Evolutionary conservation across 2,888 invertebrate species (phyloP).

Genomic region (Priocnemis perturbator): DNA sequence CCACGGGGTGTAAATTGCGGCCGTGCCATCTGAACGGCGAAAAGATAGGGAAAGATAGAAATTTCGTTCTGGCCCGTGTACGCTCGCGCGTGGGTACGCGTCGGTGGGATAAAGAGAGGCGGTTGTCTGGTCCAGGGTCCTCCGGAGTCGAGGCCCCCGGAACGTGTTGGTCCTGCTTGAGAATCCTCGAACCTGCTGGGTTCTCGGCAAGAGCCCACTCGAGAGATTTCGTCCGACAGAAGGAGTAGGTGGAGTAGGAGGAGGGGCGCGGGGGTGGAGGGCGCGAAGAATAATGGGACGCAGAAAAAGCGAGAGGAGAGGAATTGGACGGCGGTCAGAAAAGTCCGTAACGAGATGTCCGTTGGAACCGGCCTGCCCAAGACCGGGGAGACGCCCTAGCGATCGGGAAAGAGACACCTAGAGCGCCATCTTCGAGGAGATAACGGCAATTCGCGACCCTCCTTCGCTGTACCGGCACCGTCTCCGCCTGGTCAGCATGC

Average conservation of each 20-base stretch:
- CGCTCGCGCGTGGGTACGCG: slow-evolving; percentile 18
- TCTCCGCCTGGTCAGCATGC: slow-evolving; percentile 14
- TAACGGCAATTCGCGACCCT: slow-evolving; percentile 59
- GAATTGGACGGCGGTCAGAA: slow-evolving; percentile 59
- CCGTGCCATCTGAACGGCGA: slow-evolving; percentile 51
- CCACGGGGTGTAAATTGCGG: slow-evolving; percentile 66
- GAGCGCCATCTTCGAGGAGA: slow-evolving; percentile 71
- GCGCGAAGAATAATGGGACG: slow-evolving; percentile 10
- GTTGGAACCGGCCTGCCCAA: slow-evolving; percentile 15
- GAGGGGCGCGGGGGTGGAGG: slow-evolving; percentile 14
- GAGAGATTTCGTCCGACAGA: neutral
- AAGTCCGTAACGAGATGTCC: slow-evolving; percentile 20
- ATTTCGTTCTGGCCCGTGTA: slow-evolving; percentile 5
- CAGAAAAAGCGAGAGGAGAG: slow-evolving; percentile 23
- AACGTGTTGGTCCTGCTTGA: slow-evolving; percentile 17
- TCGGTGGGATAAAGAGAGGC: slow-evolving; percentile 42
- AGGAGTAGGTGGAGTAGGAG: neutral
- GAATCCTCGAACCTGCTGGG: slow-evolving; percentile 6
- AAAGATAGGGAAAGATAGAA: slow-evolving; percentile 40
- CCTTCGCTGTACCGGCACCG: slow-evolving; percentile 36
- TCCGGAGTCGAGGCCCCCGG: slow-evolving; percentile 31
- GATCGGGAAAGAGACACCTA: slow-evolving; percentile 67
- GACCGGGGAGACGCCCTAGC: slow-evolving; percentile 62
- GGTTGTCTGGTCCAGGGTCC: slow-evolving; percentile 41
- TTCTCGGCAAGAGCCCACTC: slow-evolving; percentile 5